A percentile compares a stretch with the other conserved stretches of the same genome.
Conservation (phyloP, 2,113 vertebrate genomes). For the Cryptoleucopteryx plumbea region DNA sequence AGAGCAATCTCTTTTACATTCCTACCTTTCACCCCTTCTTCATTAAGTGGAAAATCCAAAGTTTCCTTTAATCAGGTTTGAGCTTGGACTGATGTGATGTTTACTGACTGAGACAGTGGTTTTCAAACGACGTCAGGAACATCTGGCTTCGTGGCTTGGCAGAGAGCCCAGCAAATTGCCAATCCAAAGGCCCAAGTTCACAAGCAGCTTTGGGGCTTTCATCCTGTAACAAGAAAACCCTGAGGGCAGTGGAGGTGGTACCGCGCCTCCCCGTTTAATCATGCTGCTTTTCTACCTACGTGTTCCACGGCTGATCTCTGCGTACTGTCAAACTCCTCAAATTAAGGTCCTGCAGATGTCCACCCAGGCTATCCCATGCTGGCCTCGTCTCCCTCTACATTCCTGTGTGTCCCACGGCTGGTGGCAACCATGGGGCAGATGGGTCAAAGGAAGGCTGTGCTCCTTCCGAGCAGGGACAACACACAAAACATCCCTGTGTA, state of each 20-base stretch:
- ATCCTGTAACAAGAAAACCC: not conserved
- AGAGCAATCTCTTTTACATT: not conserved
- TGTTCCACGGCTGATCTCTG: not conserved
- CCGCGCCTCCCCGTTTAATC: not conserved
- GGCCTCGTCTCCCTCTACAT: not conserved
- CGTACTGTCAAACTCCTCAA: not conserved
- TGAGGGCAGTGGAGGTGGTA: not conserved
- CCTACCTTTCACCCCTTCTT: conserved; percentile 37
- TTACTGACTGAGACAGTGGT: conserved; percentile 34
- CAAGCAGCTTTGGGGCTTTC: not conserved
- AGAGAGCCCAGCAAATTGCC: conserved; percentile 40
- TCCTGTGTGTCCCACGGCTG: not conserved
- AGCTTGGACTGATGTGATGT: conserved; percentile 48
- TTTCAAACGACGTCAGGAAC: conserved; percentile 23
- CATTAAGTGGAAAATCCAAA: conserved; percentile 49
- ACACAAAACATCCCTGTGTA: not conserved
- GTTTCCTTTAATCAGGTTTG: conserved; percentile 41
- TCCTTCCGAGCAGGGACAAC: not conserved
- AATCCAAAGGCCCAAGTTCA: not conserved
- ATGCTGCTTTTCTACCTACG: not conserved
- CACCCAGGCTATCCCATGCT: not conserved
- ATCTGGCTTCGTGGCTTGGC: conserved; percentile 40
- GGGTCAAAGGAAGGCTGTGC: not conserved
- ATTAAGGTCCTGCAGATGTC: not conserved
- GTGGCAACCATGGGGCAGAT: not conserved